Conservation (phyloP, 2,888 invertebrate genomes). For the Cephus nigrinus region DNA sequence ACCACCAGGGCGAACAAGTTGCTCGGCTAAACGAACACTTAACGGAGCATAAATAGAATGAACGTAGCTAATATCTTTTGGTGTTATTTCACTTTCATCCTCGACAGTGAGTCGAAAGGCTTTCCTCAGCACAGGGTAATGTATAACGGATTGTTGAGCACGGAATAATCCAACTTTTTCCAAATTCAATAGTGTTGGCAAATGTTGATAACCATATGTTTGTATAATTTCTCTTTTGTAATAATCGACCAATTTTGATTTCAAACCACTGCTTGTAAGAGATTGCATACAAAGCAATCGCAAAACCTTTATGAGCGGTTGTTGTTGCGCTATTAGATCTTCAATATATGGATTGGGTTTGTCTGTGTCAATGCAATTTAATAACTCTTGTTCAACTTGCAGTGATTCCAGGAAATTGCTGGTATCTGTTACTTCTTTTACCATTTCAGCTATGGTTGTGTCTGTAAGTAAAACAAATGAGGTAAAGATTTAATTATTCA, state of each 20-base stretch:
- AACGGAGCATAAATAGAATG: slow-evolving; percentile 95
- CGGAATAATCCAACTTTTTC: slow-evolving; percentile 88
- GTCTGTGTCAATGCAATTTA: slow-evolving; percentile 92
- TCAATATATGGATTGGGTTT: slow-evolving; percentile 90
- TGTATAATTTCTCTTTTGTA: slow-evolving; percentile 81
- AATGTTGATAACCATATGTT: slow-evolving; percentile 88
- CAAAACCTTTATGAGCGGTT: slow-evolving; percentile 84
- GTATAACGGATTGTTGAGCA: slow-evolving; percentile 77
- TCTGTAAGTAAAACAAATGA: slow-evolving; percentile 69
- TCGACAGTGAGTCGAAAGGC: slow-evolving; percentile 88
- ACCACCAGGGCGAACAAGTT: slow-evolving; percentile 79
- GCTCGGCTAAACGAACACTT: slow-evolving; percentile 86
- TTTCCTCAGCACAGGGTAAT: slow-evolving; percentile 82
- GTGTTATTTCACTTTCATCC: slow-evolving; percentile 84
- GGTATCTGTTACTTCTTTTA: slow-evolving; percentile 85
- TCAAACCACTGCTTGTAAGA: slow-evolving; percentile 90
- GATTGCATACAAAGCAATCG: slow-evolving; percentile 94
- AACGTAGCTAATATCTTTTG: slow-evolving; percentile 90
- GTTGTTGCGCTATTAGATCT: slow-evolving; percentile 88
- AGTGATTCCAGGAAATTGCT: slow-evolving; percentile 83
- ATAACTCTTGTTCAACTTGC: slow-evolving; percentile 90
- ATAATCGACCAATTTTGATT: slow-evolving; percentile 82
- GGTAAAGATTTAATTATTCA: neutral
- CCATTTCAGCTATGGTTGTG: slow-evolving; percentile 92
- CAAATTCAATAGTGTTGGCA: slow-evolving; percentile 85